These are phyloP conservation scores for Neomorphus geoffroyi DNA, from an alignment of 2,797 vertebrate genomes.

Conservation along the genomic window DNA sequence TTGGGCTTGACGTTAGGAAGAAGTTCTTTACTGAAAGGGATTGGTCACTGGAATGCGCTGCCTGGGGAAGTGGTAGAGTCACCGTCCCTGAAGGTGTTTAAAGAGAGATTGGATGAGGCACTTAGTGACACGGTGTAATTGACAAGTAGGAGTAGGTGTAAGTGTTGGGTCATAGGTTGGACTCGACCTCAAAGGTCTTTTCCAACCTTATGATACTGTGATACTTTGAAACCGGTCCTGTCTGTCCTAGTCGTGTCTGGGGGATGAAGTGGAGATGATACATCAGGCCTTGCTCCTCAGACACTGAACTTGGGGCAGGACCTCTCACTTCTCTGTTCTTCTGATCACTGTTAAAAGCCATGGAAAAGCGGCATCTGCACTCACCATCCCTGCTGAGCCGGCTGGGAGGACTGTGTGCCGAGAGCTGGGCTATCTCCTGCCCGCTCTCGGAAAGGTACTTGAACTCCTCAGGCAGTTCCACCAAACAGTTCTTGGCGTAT, in stretches of 20 bases:
- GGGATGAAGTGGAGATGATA: neutral
- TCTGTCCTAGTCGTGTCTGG: neutral
- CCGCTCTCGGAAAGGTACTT: constrained; percentile 76
- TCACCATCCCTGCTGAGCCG: constrained; percentile 85
- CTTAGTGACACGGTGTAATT: no score
- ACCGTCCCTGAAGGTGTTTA: no score
- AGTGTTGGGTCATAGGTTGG: no score
- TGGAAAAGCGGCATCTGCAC: neutral
- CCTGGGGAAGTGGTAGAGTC: no score
- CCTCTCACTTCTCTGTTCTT: neutral
- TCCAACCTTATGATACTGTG: no score
- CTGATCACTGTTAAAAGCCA: neutral
- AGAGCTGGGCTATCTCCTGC: constrained; percentile 40
- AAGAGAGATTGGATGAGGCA: no score
- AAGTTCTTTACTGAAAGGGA: no score
- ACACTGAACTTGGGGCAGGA: neutral
- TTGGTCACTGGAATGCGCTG: no score
- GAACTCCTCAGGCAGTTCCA: constrained; percentile 85
- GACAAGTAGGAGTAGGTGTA: no score
- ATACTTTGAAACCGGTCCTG: neutral
- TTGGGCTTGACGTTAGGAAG: no score
- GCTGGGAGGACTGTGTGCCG: constrained; percentile 74
- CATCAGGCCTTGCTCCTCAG: neutral
- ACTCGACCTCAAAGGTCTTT: no score
- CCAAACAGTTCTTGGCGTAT: constrained; percentile 84